Evolutionary conservation across 2,113 vertebrate species (phyloP), one percentile per base, ranked within the genome.

Genomic region (Myotis lucifugus): DNA sequence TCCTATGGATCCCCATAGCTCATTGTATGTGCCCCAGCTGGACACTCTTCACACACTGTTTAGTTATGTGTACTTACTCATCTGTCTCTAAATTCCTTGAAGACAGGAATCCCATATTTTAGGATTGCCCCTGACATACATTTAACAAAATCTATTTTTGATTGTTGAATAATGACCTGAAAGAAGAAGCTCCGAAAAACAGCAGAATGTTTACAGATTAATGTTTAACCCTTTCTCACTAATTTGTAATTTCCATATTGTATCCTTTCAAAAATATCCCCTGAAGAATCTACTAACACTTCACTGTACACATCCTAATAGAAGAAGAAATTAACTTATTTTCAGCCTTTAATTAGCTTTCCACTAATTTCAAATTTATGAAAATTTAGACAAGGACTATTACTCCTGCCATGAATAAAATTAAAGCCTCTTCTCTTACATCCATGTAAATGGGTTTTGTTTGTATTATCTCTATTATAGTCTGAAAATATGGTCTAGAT

Each of bases 351-450:
- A 83, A 29, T 74, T 89, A 86, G 2, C 34, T 78, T 73, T 59
- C 6, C 10, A 74, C 5, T 69, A 86, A 95, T 81, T 92, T 95
- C 12, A 90, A 40, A 74, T 81, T 88, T 91, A 19, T 54, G 72
- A 76, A 54, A 66, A 76, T 82, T 50, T 86, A 72, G 32, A 56
- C 2, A 94, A 90, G 32, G 32, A 66, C n/a, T 78, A 19, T 34
- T 91, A n/a, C 29, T 3, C 13, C 42, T 85, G 27, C 6, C 37
- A 8, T 40, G 25, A 7, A 59, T 78, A 66, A 95, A 90, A 89
- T 46, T 46, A 94, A 40, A 59, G 27, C 21, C 25, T 85, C 52
- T 37, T 86, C 56, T 92, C 29, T 66, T 59, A 48, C 5, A 34
- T 91, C 18, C 23, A 1, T 23, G 12, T 88, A 72, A 76, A 50